Percentiles rank a stretch among this genome's conserved stretches.
Conservation (phyloP, 2,888 invertebrate genomes). For the Nomada fabriciana region DNA sequence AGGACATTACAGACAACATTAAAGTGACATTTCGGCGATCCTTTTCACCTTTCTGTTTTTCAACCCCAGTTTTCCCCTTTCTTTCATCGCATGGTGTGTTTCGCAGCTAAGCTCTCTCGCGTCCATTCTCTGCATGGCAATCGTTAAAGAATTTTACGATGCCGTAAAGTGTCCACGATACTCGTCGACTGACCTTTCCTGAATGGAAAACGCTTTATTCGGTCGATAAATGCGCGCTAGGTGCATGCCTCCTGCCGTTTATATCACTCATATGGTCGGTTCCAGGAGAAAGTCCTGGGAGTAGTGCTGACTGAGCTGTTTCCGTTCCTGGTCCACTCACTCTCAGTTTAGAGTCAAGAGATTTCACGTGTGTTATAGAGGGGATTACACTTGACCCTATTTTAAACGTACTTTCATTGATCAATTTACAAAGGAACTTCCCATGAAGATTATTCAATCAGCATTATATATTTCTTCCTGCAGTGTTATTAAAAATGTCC, state of each 20-base stretch:
- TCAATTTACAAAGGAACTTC: background rate
- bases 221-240: conserved; percentile 43
- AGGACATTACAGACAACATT: conserved; percentile 51
- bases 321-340: background rate
- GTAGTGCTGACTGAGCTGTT: conserved; percentile 36
- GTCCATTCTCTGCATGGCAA: conserved; percentile 54
- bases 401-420: background rate
- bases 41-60: conserved; percentile 25
- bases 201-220: conserved; percentile 47
- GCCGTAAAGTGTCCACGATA: conserved; percentile 59
- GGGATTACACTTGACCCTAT: conserved; percentile 3
- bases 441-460: background rate
- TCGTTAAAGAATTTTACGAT: conserved; percentile 70
- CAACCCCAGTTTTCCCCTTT: conserved; percentile 6
- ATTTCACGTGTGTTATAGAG: background rate
- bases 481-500: no score
- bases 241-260: conserved; percentile 18
- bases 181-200: conserved; percentile 66
- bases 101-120: conserved; percentile 42
- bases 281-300: conserved; percentile 15
- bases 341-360: conserved; percentile 1
- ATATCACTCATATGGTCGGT: conserved; percentile 31
- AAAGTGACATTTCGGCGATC: conserved; percentile 57
- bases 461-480: no score
- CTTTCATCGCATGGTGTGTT: conserved; percentile 2